Conservation (phyloP, 2,797 vertebrate genomes). For the Sarcoramphus papa region DNA sequence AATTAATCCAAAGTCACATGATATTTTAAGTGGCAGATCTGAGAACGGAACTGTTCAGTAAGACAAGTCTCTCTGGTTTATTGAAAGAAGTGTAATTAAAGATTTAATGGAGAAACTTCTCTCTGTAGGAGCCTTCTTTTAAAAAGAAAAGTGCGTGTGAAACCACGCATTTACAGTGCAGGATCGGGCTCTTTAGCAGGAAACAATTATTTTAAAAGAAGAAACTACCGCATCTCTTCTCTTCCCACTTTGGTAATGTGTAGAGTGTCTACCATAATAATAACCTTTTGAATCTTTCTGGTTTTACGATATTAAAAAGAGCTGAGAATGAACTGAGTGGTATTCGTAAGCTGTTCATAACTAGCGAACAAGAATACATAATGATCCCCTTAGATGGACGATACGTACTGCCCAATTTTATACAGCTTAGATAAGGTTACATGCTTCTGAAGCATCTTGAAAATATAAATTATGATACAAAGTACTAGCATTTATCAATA, state of each 20-base stretch:
- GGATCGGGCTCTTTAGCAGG: background rate
- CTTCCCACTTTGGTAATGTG: background rate
- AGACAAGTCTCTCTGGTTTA: conserved; percentile 1
- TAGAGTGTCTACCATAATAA: conserved; percentile 4
- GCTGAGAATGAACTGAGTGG: conserved; percentile 30
- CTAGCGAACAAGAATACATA: background rate
- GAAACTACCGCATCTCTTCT: background rate
- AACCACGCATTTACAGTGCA: background rate
- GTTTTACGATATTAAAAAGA: conserved; percentile 33
- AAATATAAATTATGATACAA: background rate
- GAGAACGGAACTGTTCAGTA: background rate
- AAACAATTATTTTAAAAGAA: conserved; percentile 8
- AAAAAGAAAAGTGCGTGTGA: background rate
- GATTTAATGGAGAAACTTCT: conserved; percentile 18
- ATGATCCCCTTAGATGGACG: background rate
- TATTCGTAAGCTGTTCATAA: conserved; percentile 51
- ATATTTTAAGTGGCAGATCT: conserved; percentile 17
- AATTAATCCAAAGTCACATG: conserved; percentile 28
- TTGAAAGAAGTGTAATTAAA: conserved; percentile 28
- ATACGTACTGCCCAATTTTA: background rate
- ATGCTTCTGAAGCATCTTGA: background rate
- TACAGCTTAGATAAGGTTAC: background rate
- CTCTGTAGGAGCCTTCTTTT: background rate
- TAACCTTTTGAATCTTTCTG: conserved; percentile 32
- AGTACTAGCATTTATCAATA: background rate